Evolutionary conservation across 2,888 invertebrate genomes (phyloP), one percentile per base, ranked within the genome.

Genomic region (Parapristionchus giblindavisi): DNA sequence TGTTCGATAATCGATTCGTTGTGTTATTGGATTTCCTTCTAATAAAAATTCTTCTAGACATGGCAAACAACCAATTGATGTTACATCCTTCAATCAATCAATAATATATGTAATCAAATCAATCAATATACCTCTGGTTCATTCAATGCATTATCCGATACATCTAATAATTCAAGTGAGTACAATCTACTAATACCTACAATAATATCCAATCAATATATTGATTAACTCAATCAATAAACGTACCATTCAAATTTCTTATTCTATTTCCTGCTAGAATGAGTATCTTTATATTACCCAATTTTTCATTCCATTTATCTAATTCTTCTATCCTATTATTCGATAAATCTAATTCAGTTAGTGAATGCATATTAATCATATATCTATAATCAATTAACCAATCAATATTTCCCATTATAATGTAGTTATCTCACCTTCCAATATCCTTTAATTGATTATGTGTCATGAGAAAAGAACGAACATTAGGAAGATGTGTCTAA

Each of bases 21-120:
- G 92, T 0, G 95, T 94, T 0, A 97, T 93, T 24, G 94, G 93
- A 90, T 97, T 97, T 0, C 95, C 95, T 0, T 93, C 93, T 61
- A 97, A 90, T 87, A 92, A 91, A 1, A 77, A 29, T 24, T 58
- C 27, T 4, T 8, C 54, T 6, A 96, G 91, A 61, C 52, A 63
- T 2, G 74, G 73, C 6, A 72, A 63, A 21, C 21, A 5, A 36
- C 32, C 68, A 17, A 76, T 56, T 3, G 38, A 32, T 21, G 40
- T 11, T 29, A 71, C 58, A 71, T 38, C 32, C 56, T 71, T 54
- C 3, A n/a, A 71, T n/a, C 14, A 51, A 38, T 40, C 4, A 8
- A 6, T 27, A 17, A 40, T 8, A 8, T 21, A 24, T 2, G n/a
- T 27, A 27, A 24, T 32, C 24, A 72, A 1, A 21, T 11, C 5